These are phyloP conservation scores for Eremobia ochroleuca DNA, from an alignment of 2,888 invertebrate genomes.

Conservation along the genomic window DNA sequence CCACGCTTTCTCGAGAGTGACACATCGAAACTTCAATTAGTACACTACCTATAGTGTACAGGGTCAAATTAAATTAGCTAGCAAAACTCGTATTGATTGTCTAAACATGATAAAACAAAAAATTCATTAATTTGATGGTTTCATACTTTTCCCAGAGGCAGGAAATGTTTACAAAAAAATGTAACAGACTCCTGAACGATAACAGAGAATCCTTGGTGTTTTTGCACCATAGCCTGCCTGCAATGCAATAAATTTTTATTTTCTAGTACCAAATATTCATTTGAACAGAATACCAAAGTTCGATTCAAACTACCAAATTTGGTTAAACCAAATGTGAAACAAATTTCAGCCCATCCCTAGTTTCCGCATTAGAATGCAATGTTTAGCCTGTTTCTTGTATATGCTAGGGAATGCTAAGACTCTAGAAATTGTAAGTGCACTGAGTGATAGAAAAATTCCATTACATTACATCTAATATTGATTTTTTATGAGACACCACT, in stretches of 20 bases:
- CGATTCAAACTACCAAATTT: background rate
- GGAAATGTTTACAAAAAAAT: background rate
- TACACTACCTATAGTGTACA: background rate
- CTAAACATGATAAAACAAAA: no score
- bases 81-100: no score
- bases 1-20: background rate
- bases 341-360: background rate
- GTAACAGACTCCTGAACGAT: background rate
- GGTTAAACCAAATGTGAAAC: background rate
- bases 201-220: background rate
- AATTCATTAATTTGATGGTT: no score
- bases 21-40: background rate
- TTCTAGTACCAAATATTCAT: background rate
- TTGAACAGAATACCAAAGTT: background rate
- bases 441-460: no score
- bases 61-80: no score
- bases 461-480: background rate
- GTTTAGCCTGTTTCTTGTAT: constrained; percentile 1
- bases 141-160: background rate
- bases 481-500: background rate
- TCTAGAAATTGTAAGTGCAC: background rate
- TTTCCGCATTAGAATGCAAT: constrained; percentile 21
- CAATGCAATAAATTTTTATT: background rate
- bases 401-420: background rate
- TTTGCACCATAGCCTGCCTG: background rate